Conservation (phyloP, 2,888 invertebrate genomes). For the Ichneumon xanthorius region DNA sequence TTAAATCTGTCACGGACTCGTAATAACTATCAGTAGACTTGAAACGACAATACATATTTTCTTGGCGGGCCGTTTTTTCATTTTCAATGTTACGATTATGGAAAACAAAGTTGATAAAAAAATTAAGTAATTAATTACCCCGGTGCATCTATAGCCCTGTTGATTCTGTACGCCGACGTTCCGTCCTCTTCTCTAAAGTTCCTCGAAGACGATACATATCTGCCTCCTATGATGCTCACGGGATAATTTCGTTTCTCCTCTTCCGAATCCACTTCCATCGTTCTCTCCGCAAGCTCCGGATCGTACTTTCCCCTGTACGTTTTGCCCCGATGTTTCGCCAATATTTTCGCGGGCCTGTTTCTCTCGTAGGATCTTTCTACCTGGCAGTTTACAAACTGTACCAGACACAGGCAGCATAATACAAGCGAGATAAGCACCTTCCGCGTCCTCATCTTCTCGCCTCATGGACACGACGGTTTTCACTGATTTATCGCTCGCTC, state of each 20-base stretch:
- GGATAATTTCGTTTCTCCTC: not conserved
- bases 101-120: not conserved
- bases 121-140: constrained; percentile 69
- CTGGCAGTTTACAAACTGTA: constrained; percentile 67
- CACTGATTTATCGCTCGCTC: constrained; percentile 68
- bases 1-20: too few relatives aligned
- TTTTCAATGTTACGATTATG: not conserved
- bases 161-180: constrained; percentile 65
- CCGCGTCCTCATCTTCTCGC: constrained; percentile 78
- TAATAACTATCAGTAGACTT: too few relatives aligned
- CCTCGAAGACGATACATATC: not conserved
- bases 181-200: not conserved
- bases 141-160: constrained; percentile 73
- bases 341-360: constrained; percentile 54
- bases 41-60: too few relatives aligned
- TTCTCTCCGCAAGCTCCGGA: constrained; percentile 35
- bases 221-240: not conserved
- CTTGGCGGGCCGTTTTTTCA: too few relatives aligned
- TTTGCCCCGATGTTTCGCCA: constrained; percentile 67
- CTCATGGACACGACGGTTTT: constrained; percentile 76
- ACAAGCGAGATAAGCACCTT: constrained; percentile 73
- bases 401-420: constrained; percentile 66
- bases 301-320: constrained; percentile 69
- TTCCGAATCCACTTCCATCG: constrained; percentile 7
- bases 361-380: constrained; percentile 43